phyloP scores from a whole-genome alignment of 2,888 invertebrate genomes.

The Pasiphila rectangulata region DNA sequence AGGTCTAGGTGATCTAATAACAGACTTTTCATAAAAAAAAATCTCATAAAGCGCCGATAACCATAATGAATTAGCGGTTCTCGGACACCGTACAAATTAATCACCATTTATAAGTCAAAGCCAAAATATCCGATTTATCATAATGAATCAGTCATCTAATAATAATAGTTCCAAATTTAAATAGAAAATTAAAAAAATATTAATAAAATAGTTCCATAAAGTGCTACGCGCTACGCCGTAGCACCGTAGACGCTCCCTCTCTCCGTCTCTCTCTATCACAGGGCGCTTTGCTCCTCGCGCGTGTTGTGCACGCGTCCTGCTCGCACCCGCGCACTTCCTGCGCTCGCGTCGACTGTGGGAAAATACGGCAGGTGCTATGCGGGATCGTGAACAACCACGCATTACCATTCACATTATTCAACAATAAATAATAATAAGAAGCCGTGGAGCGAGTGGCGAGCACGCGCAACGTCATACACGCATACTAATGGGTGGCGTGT shows the following conservation, averaged over 20 bases:
- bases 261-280: slow-evolving; percentile 46
- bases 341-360: slow-evolving; percentile 80
- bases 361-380: slow-evolving; percentile 83
- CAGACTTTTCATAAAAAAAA: slow-evolving; percentile 21
- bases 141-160: slow-evolving; percentile 20
- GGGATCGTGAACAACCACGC: slow-evolving; percentile 81
- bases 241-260: slow-evolving; percentile 46
- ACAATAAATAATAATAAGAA: slow-evolving; percentile 81
- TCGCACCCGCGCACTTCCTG: slow-evolving; percentile 71
- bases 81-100: slow-evolving; percentile 20
- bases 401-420: slow-evolving; percentile 82
- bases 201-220: slow-evolving; percentile 16
- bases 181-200: background rate
- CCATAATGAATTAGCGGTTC: slow-evolving; percentile 30
- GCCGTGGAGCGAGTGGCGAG: slow-evolving; percentile 78
- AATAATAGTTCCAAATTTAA: background rate
- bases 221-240: slow-evolving; percentile 39
- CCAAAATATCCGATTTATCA: slow-evolving; percentile 1
- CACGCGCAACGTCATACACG: slow-evolving; percentile 73
- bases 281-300: slow-evolving; percentile 52
- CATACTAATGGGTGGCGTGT: slow-evolving; percentile 64
- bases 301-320: slow-evolving; percentile 69
- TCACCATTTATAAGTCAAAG: slow-evolving; percentile 25
- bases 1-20: slow-evolving; percentile 12
- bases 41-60: slow-evolving; percentile 16